Evolutionary conservation across 2,797 vertebrate species (phyloP), one percentile per base, ranked within the genome.

Genomic region (Macroramphosus scolopax): DNA sequence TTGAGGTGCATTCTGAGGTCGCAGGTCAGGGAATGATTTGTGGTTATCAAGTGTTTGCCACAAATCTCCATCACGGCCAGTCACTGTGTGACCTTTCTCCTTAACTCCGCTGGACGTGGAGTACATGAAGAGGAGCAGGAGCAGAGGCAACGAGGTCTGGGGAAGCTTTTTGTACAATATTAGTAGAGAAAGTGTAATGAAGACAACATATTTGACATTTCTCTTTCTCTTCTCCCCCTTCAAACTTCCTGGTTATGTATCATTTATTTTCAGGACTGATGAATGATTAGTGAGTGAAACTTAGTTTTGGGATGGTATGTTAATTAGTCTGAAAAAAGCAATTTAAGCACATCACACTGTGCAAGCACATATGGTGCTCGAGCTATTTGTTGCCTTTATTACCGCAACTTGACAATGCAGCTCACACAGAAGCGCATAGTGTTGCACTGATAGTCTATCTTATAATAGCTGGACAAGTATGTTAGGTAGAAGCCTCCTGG

Each of bases 401-500:
- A 29, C 58, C 41, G 52, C 53, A 50, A 52, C 51, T 40, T 64
- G 51, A 77, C 46, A 53, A n/a, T n/a, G n/a, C n/a, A n/a, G n/a
- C n/a, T n/a, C n/a, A n/a, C n/a, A n/a, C n/a, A n/a, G 42, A 65
- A 45, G 72, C 36, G 33, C 35, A 53, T 28, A 8, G 41, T 47
- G 22, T 38, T 49, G 34, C 49, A 41, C 58, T 30, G 60, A 65
- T 72, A 73, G 55, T 75, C 72, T 67, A 48, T 80, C 69, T 79
- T 76, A 77, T 85, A 82, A 83, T 77, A 74, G 64, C 37, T 70
- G 79, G 71, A 75, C 56, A 75, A 63, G 63, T 64, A 28, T 51
- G 76, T 69, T 82, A 61, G 72, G 75, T 73, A 58, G 74, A 77
- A 63, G 69, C 74, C 83, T 76, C 70, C 63, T 71, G 78, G 81